Evolutionary conservation across 1,140 invertebrate genomes (phyloP).

Genomic region (Drosophila ironensis): DNA sequence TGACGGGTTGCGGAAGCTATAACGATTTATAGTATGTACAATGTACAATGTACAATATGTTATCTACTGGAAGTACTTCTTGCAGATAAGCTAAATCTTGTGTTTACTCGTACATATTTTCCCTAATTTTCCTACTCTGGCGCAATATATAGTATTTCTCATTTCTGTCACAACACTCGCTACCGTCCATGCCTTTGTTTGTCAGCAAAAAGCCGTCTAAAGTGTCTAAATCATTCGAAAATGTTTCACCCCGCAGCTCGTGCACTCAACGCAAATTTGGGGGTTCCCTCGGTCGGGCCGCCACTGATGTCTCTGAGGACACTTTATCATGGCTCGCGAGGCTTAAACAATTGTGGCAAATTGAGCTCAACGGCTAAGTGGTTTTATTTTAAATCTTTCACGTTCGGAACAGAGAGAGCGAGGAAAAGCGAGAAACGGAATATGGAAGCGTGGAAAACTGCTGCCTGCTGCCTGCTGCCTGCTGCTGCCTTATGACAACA

Average conservation of each 20-base stretch:
- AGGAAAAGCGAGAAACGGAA: not conserved
- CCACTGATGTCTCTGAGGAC: conserved; percentile 39
- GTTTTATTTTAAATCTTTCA: conserved; percentile 81
- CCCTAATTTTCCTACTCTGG: too few species aligned
- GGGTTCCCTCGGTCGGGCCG: not conserved
- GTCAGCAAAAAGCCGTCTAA: conserved; percentile 2
- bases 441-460: conserved; percentile 19
- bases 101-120: not conserved
- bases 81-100: too few species aligned
- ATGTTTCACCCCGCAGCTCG: not conserved
- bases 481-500: conserved; percentile 70
- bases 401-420: conserved; percentile 23
- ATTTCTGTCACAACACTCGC: not conserved
- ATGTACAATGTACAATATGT: too few species aligned
- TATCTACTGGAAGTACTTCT: too few species aligned
- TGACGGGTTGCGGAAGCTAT: conserved; percentile 8
- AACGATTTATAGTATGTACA: not conserved
- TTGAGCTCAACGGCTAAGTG: conserved; percentile 68
- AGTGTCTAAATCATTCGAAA: conserved; percentile 31
- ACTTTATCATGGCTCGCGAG: conserved; percentile 57
- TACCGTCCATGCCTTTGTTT: not conserved
- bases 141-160: too few species aligned
- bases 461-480: too few species aligned
- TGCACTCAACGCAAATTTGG: conserved; percentile 23
- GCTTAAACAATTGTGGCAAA: conserved; percentile 70